Evolutionary conservation across 92 coral and sea anemone species (phyloP).

Genomic region (Parazoanthus atlanticus): DNA sequence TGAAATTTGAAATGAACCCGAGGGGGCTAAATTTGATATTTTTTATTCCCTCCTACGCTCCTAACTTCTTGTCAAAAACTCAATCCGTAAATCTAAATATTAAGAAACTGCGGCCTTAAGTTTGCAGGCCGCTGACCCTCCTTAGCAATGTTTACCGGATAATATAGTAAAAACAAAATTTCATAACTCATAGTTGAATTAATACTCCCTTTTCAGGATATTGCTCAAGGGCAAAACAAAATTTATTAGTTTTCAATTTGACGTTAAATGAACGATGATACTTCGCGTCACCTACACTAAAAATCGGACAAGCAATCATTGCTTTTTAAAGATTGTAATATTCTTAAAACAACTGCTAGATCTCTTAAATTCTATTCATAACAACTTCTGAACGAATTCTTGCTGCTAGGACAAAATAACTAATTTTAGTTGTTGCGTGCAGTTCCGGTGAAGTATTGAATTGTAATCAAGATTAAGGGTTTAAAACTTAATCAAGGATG

Average conservation of each 20-base stretch:
- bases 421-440: not conserved
- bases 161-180: no score
- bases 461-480: not conserved
- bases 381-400: not conserved
- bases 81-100: no score
- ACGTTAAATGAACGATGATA: not conserved
- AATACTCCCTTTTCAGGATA: not conserved
- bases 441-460: not conserved
- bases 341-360: not conserved
- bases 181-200: no score
- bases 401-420: not conserved
- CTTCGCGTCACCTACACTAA: not conserved
- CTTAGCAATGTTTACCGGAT: no score
- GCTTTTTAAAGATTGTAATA: no score
- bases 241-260: not conserved
- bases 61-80: no score
- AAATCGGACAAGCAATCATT: not conserved
- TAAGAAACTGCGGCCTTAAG: no score
- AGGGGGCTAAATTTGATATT: no score
- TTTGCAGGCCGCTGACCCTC: no score
- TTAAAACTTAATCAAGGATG: constrained; percentile 8
- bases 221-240: not conserved
- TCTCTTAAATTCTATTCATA: not conserved
- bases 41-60: no score
- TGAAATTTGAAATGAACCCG: no score